A percentile compares a stretch with the other conserved stretches of the same genome.
These are phyloP conservation scores for Apostichopus parvimensis DNA, from an alignment of 35 echinoderm and acorn worm species.

Conservation along the genomic window DNA sequence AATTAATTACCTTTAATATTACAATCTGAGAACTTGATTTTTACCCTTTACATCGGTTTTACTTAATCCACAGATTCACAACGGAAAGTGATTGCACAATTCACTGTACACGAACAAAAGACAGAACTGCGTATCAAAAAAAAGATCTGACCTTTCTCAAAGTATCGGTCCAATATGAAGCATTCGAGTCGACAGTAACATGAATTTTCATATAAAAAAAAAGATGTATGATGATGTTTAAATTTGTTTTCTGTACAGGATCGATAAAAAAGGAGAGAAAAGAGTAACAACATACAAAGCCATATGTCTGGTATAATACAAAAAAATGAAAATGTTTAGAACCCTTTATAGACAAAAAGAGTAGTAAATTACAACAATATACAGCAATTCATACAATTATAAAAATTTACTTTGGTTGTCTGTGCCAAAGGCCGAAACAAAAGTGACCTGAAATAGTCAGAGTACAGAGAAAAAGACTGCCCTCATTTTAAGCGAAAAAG, in stretches of 20 bases:
- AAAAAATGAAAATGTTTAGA: background rate
- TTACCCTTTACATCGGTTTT: no score
- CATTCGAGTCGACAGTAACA: background rate
- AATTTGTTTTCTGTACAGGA: background rate
- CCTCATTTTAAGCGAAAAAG: no score
- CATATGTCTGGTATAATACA: background rate
- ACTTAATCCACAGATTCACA: background rate
- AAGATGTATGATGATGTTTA: background rate
- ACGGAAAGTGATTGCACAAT: background rate
- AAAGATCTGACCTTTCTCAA: background rate
- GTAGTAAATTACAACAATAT: background rate
- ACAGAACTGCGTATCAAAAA: background rate
- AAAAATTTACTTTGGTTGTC: background rate
- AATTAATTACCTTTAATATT: background rate
- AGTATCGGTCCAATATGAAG: background rate
- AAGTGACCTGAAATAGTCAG: background rate
- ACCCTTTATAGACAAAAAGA: background rate
- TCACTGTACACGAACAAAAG: background rate
- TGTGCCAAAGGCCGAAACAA: background rate
- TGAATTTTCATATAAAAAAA: background rate
- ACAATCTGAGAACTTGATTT: background rate
- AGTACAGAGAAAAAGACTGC: background rate
- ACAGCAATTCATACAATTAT: background rate
- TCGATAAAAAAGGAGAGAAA: background rate
- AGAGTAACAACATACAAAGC: background rate